Evolutionary conservation across 1,140 invertebrate species (phyloP).

Genomic region (Achroia grisella): DNA sequence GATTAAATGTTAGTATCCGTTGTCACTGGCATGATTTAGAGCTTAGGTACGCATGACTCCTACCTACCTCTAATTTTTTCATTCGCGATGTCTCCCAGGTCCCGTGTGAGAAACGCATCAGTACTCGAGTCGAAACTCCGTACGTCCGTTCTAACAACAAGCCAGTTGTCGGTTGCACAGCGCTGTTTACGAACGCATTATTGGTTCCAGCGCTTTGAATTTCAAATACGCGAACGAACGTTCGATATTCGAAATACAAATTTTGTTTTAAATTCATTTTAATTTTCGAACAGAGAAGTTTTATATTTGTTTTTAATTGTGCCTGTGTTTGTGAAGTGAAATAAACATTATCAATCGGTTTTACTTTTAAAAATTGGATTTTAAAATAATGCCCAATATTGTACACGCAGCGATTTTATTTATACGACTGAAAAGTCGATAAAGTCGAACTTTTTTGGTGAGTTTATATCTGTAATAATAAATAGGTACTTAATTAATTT

Average conservation of each 20-base stretch:
- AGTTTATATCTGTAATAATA: not conserved
- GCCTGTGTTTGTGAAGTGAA: conserved; percentile 18
- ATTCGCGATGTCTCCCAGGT: conserved; percentile 1
- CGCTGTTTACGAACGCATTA: conserved; percentile 20
- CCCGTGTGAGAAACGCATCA: not conserved
- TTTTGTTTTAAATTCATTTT: conserved; percentile 4
- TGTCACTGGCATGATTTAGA: not conserved
- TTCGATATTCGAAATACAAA: conserved; percentile 16
- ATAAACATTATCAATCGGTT: not conserved
- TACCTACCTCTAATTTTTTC: conserved; percentile 24
- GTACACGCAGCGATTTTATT: conserved; percentile 8
- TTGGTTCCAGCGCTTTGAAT: conserved; percentile 18
- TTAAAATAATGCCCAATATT: conserved; percentile 1
- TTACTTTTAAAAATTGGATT: conserved; percentile 7
- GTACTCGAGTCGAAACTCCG: conserved; percentile 1
- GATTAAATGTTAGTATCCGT: conserved; percentile 19
- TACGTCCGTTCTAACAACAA: no score
- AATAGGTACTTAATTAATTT: no score
- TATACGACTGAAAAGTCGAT: conserved; percentile 6
- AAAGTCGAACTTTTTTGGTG: conserved; percentile 4
- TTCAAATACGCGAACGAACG: conserved; percentile 20
- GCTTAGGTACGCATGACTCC: conserved; percentile 6
- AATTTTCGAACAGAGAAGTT: conserved; percentile 10
- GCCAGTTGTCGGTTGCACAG: conserved; percentile 24
- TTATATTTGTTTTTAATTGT: conserved; percentile 10